Evolutionary conservation across 2,888 invertebrate species (phyloP), one percentile per base, ranked within the genome.

Genomic region (Caenorhabditis drosophilae): DNA sequence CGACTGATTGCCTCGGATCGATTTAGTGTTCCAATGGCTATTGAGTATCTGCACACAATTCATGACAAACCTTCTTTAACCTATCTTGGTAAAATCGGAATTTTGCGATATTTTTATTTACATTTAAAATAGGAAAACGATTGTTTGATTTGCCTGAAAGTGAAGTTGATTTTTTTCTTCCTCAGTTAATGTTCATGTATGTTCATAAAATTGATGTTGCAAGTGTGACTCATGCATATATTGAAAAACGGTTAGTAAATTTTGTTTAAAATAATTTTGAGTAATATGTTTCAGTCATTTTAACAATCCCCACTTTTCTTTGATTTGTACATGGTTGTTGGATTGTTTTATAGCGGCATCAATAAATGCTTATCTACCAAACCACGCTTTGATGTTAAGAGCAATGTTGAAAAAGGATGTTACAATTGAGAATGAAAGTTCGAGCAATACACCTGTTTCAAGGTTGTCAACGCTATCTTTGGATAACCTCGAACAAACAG

Each of bases 1-100:
- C 87, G 98, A 81, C 88, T 98, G 82, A 93, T 98, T 85, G 95
- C 98, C 87, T 95, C 96, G 80, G 93, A 93, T 86, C 89, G 95
- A 80, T 94, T 98, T 86, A 94, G 96, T 85, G 94, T 97, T 89
- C 92, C 93, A 76, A 95, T 97, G 89, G 97, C 97, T 70, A 92
- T 98, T 84, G 92, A 93, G 84, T 98, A 98, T 87, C 88, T 98
- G 60, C 96, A 94, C 86, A 94, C 94, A 85, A 94, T 96, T 38
- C 96, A 97, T 86, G 97, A 98, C 85, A 92, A 93, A 36, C 97
- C 96, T 66, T 96, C 97, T 73, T 92, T 96, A 84, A 91, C 92
- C 80, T 98, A 97, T 87, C 90, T 98, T 84, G 97, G 90, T 89
- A 54, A n/a, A n/a, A n/a, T n/a, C n/a, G n/a, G n/a, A n/a, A 22